Percentiles rank a stretch among this genome's conserved stretches.
phyloP scores from a whole-genome alignment of 1,140 invertebrate genomes.

The Sycobia sp. region DNA sequence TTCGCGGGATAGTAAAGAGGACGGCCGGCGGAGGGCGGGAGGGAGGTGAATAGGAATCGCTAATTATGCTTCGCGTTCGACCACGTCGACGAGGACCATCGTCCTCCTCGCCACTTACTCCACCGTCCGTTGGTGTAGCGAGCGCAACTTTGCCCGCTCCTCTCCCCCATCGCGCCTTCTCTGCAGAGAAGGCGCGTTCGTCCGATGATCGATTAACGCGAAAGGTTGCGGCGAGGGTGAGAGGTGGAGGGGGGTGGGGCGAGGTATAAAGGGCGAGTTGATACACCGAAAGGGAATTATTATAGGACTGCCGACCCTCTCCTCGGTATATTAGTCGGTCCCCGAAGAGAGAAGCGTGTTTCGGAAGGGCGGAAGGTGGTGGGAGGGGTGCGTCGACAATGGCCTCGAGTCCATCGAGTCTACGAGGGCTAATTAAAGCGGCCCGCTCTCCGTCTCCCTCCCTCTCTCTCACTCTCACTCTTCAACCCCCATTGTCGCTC shows the following conservation, averaged over 20 bases:
- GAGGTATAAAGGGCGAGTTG: too few relatives aligned
- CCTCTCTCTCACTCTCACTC: too few relatives aligned
- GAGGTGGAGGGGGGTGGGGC: constrained; percentile 46
- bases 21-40: not conserved
- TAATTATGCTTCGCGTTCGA: constrained; percentile 17
- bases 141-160: not conserved
- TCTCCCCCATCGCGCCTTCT: constrained; percentile 29
- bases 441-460: not conserved
- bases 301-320: too few relatives aligned
- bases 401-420: constrained; percentile 22
- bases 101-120: too few relatives aligned
- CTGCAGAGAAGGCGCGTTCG: too few relatives aligned
- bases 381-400: constrained; percentile 20
- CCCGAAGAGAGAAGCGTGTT: not conserved
- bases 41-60: constrained; percentile 27
- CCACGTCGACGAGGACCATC: not conserved
- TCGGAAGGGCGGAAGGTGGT: not conserved
- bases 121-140: not conserved
- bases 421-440: constrained; percentile 29
- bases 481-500: too few relatives aligned
- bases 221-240: constrained; percentile 48
- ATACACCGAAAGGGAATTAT: too few relatives aligned
- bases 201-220: constrained; percentile 52
- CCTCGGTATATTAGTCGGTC: constrained; percentile 54
- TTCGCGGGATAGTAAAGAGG: too few relatives aligned